These are phyloP conservation scores for Serripes groenlandicus DNA, from an alignment of 2,888 invertebrate genomes.

Conservation along the genomic window DNA sequence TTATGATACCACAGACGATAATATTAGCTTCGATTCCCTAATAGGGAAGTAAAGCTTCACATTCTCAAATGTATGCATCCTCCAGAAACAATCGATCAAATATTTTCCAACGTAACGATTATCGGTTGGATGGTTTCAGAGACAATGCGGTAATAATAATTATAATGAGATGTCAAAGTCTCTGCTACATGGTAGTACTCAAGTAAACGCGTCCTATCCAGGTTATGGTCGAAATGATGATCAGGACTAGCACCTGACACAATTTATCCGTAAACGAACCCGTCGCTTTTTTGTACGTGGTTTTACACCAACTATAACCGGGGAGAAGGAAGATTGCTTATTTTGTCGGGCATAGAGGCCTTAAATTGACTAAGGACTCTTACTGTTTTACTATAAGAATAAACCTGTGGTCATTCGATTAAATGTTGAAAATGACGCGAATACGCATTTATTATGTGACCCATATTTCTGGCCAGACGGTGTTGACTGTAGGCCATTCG, in stretches of 20 bases:
- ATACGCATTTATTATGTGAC: background rate
- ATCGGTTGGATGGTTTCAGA: no score
- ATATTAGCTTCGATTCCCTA: no score
- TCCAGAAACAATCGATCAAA: no score
- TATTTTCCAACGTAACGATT: no score
- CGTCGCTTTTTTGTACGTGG: background rate
- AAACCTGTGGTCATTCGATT: background rate
- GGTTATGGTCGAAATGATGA: background rate
- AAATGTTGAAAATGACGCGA: background rate
- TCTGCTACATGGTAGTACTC: no score
- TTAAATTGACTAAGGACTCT: background rate
- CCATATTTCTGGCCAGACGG: background rate
- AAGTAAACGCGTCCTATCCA: no score
- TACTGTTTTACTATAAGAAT: background rate
- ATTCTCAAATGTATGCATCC: no score
- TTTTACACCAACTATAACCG: background rate
- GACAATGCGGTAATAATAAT: no score
- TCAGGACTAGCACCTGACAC: background rate
- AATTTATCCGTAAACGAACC: background rate
- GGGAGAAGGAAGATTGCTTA: background rate
- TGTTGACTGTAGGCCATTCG: background rate
- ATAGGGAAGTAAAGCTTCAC: no score
- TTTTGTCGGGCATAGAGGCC: background rate
- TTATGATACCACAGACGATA: no score
- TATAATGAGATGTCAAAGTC: no score